Base-by-base conservation (phyloP, 2,888 invertebrate genomes). In the Ligdia adustata region DNA sequence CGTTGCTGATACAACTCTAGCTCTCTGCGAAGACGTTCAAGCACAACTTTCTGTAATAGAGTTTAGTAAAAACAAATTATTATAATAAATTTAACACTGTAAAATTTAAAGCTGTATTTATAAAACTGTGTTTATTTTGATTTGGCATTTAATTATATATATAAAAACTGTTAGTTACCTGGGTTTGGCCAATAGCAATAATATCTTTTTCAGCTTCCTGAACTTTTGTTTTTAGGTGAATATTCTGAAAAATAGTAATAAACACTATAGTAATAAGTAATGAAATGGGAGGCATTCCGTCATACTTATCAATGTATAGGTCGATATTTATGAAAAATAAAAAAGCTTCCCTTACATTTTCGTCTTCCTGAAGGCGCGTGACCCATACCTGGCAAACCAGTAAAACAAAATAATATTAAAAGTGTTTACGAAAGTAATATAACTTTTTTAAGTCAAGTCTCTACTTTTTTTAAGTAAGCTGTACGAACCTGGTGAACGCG, bases 401-500 rank as follows among this genome's bases (percentile, higher is more conserved):
- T n/a, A n/a, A n/a, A n/a, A n/a, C n/a, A n/a, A n/a, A n/a, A n/a
- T n/a, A n/a, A n/a, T n/a, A n/a, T n/a, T n/a, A n/a, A n/a, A n/a
- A n/a, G n/a, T n/a, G n/a, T n/a, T n/a, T n/a, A n/a, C n/a, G 12
- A 34, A 13, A 20, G n/a, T 20, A 33, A 6, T 6, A 18, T 12
- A 33, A 1, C 12, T 11, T 28, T 35, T 20, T 29, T 31, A 9
- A 32, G 15, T 48, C n/a, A n/a, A n/a, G n/a, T n/a, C n/a, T n/a
- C n/a, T n/a, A n/a, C n/a, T n/a, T n/a, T n/a, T n/a, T 5, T 16
- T 16, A 16, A 4, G 16, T 16, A 16, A 7, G 22, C n/a, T n/a
- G n/a, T 7, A 75, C 79, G 80, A 75, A 92, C 93, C 91, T 93
- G 92, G 84, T 93, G 93, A 75, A 92, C 84, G 68, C 91, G 87